These are phyloP conservation scores for Pterois miles DNA, from an alignment of 2,797 vertebrate species.

Conservation along the genomic window DNA sequence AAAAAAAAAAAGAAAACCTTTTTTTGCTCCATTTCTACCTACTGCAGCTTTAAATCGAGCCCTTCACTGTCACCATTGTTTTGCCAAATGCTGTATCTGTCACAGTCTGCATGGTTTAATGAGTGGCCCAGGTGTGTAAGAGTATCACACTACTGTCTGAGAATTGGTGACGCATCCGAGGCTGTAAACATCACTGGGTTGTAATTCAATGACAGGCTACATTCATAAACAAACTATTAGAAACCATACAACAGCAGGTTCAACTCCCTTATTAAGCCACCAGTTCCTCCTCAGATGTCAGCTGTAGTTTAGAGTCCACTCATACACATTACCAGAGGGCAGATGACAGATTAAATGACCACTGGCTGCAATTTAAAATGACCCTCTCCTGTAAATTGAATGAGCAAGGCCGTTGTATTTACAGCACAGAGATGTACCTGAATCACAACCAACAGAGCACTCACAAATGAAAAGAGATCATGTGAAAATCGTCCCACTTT, in stretches of 20 bases:
- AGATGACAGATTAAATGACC: constrained; percentile 16
- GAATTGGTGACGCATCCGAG: background rate
- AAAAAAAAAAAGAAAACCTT: no score
- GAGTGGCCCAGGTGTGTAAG: background rate
- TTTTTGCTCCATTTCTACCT: background rate
- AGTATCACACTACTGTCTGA: background rate
- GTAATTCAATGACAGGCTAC: background rate
- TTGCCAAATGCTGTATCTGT: background rate
- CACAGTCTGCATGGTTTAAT: background rate
- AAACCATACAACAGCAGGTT: background rate
- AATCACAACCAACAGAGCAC: background rate
- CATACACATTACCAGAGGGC: background rate
- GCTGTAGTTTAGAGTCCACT: background rate
- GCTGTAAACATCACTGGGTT: background rate
- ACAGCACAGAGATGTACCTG: background rate
- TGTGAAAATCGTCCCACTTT: background rate
- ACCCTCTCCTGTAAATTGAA: background rate
- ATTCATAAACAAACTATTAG: background rate
- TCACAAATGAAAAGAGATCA: background rate
- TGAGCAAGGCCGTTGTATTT: background rate
- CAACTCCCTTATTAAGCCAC: background rate
- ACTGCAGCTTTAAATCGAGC: background rate
- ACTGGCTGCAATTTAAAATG: background rate
- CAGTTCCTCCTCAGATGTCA: background rate
- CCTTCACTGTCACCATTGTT: background rate